phyloP scores from a whole-genome alignment of 2,888 invertebrate genomes.

The Carpatolechia fugitivella region DNA sequence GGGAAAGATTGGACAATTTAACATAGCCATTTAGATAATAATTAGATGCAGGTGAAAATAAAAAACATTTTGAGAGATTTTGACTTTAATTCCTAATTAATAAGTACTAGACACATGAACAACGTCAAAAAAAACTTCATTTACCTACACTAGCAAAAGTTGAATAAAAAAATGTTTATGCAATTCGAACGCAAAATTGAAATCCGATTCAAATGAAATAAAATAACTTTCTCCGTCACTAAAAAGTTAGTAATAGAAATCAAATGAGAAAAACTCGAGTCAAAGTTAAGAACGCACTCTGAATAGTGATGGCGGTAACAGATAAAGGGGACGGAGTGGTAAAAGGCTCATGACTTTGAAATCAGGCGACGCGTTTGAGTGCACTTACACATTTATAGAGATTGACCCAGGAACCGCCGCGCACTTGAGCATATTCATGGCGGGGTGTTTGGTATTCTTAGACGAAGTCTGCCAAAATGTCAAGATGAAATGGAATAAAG shows the following conservation, averaged over 20 bases:
- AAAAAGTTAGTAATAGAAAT: conserved; percentile 10
- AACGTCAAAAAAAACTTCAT: too few species aligned
- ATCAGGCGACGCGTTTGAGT: conserved; percentile 44
- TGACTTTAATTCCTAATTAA: too few species aligned
- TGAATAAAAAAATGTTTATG: too few species aligned
- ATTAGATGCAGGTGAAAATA: too few species aligned
- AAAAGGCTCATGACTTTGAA: conserved; percentile 64
- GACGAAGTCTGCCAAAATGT: conserved; percentile 4
- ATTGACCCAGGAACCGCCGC: not conserved
- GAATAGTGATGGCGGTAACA: conserved; percentile 10
- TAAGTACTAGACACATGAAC: too few species aligned
- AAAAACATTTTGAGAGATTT: too few species aligned
- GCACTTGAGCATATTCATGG: not conserved
- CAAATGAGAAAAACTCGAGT: conserved; percentile 12
- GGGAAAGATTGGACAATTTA: too few species aligned
- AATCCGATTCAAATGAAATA: not conserved
- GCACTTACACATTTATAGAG: conserved; percentile 53
- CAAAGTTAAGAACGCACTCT: conserved; percentile 7
- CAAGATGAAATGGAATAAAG: too few species aligned
- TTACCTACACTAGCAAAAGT: too few species aligned
- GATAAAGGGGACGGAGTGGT: conserved; percentile 10
- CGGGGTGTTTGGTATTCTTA: conserved; percentile 3
- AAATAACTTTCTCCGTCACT: not conserved
- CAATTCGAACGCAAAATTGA: conserved; percentile 1
- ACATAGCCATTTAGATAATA: too few species aligned